Base-by-base conservation (phyloP, 2,888 invertebrate species). In the Pyrrhosoma nymphula region DNA sequence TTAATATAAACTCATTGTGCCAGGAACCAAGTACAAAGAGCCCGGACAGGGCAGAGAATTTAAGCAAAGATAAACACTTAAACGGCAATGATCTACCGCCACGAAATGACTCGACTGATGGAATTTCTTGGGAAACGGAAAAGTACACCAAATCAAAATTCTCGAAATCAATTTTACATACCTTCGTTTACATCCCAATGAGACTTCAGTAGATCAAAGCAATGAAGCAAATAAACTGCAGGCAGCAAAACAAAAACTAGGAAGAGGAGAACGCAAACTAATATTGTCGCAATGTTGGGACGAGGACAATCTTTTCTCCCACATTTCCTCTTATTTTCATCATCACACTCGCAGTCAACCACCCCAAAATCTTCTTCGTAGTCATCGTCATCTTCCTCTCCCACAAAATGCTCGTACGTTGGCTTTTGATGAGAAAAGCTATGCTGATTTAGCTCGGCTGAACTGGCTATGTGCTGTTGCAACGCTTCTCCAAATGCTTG, bases 171-270 rank as follows among this genome's bases (percentile, higher is more conserved):
- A 6, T 47, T 0, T 0, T 4, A 75, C 93, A 69, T 75, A 93
- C 93, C 93, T n/a, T 93, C 93, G 26, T 35, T 47, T n/a, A 75
- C n/a, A 95, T 95, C 90, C 96, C 96, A 96, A 91, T 96, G 96
- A 30, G 96, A 96, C 95, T 96, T 96, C 88, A 97, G 96, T 56
- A 97, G 96, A 95, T 97, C 97, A 96, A 97, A 97, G 96, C 97
- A 97, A 96, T 97, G 97, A 47, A 97, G 95, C 95, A 97, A 96
- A 96, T 97, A 97, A 95, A 97, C 96, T 95, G 97, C 96, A 95
- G 97, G 97, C 96, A 97, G 96, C 96, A 97, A 96, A 95, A 97
- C 96, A 96, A 97, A 97, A 96, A 97, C 97, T 96, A 97, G 96
- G 96, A 97, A 96, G 89, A 97, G 96, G 30, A 97, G 96, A 60